phyloP scores from a whole-genome alignment of 2,113 vertebrate genomes.

The Plecturocebus donacophilus region DNA sequence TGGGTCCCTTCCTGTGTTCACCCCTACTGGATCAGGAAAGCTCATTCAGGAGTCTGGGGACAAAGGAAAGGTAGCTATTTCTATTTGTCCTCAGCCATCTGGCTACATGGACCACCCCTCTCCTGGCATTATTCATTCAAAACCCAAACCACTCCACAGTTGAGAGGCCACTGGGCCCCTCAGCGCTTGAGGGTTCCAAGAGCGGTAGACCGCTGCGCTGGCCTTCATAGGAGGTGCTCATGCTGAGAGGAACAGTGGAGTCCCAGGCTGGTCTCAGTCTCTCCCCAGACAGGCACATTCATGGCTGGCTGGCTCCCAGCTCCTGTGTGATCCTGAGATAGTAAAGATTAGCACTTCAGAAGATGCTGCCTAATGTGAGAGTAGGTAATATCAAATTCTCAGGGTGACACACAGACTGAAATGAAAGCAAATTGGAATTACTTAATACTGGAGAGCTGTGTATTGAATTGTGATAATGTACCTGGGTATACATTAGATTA shows the following conservation, averaged over 20 bases:
- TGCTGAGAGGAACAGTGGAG: neutral
- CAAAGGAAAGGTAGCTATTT: neutral
- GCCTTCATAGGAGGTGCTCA: rapidly evolving
- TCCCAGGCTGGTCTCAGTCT: neutral
- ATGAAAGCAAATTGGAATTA: slow-evolving; percentile 77
- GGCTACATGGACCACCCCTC: too few relatives aligned
- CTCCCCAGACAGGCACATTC: neutral
- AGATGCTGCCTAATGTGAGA: slow-evolving; percentile 41
- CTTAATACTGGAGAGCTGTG: slow-evolving; percentile 80
- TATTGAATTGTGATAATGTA: slow-evolving; percentile 81
- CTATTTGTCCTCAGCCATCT: neutral
- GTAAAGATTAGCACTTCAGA: slow-evolving; percentile 2
- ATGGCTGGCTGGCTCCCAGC: neutral
- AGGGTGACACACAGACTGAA: slow-evolving; percentile 22
- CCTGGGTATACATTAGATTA: slow-evolving; percentile 77
- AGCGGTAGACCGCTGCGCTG: neutral
- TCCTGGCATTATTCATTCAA: neutral
- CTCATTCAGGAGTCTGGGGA: neutral
- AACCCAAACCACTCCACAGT: neutral
- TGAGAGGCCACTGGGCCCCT: neutral
- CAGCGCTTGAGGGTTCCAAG: neutral
- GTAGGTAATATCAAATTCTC: slow-evolving; percentile 65
- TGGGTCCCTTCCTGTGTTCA: neutral
- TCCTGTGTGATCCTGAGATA: neutral
- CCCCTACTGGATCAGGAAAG: neutral